phyloP scores from a whole-genome alignment of 2,797 vertebrate genomes.

The Karalla daura region DNA sequence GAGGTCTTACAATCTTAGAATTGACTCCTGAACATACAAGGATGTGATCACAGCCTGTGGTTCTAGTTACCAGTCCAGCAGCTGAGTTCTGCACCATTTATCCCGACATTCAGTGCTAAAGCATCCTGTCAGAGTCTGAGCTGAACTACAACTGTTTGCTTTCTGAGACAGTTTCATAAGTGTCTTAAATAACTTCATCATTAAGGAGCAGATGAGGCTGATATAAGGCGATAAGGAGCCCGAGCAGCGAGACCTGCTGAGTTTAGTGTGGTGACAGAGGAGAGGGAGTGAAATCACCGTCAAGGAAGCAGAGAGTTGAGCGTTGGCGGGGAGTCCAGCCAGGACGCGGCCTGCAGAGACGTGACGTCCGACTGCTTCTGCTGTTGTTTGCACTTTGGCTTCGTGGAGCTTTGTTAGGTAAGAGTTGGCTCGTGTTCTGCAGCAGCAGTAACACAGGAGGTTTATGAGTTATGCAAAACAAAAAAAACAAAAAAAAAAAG shows the following conservation, averaged over 20 bases:
- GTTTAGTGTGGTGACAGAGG: conserved; percentile 47
- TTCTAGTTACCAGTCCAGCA: too few species aligned
- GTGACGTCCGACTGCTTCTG: conserved; percentile 36
- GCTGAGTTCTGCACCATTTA: too few species aligned
- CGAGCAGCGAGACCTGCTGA: conserved; percentile 30
- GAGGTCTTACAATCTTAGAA: too few species aligned
- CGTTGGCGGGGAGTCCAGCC: conserved; percentile 19
- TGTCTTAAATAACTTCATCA: neutral
- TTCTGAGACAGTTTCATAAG: neutral
- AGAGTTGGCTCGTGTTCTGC: conserved; percentile 40
- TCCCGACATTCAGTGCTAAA: too few species aligned
- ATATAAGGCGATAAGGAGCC: conserved; percentile 54
- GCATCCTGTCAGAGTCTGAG: too few species aligned
- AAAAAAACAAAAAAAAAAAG: too few species aligned
- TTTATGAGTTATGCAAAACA: conserved; percentile 41
- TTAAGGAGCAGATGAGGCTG: too few species aligned
- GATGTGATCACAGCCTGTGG: too few species aligned
- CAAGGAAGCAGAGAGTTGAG: conserved; percentile 28
- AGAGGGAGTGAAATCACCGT: conserved; percentile 11
- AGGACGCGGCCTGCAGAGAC: conserved; percentile 33
- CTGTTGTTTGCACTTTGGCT: conserved; percentile 40
- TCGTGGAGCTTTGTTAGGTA: conserved; percentile 46
- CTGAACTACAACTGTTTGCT: too few species aligned
- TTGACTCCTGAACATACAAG: too few species aligned
- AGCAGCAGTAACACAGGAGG: neutral